Conservation (phyloP, 2,888 invertebrate genomes). For the Drymonia ruficornis region DNA sequence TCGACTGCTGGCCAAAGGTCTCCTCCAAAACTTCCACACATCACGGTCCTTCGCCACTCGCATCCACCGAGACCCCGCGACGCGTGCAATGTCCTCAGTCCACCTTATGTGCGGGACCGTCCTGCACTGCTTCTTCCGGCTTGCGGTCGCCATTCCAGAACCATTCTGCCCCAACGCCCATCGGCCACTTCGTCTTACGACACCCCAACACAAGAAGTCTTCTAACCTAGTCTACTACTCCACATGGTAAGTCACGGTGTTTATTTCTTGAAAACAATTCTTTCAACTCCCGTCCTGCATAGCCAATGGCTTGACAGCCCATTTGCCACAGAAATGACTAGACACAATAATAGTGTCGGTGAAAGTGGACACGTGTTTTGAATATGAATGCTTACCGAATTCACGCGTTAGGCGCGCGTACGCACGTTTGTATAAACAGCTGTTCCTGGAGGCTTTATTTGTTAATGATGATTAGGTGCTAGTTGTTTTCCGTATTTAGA, state of each 20-base stretch:
- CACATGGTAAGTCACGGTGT: background rate
- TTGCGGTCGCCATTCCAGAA: too few relatives aligned
- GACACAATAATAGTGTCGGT: slow-evolving; percentile 1
- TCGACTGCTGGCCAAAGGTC: too few relatives aligned
- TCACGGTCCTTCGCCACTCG: too few relatives aligned
- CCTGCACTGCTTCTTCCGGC: too few relatives aligned
- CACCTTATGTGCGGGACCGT: too few relatives aligned
- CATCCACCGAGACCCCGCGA: too few relatives aligned
- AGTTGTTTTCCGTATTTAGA: background rate
- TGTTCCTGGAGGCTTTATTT: background rate
- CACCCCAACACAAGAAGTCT: background rate
- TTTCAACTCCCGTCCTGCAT: background rate
- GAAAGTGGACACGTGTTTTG: slow-evolving; percentile 18
- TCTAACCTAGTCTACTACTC: background rate
- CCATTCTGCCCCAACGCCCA: too few relatives aligned
- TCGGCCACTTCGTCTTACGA: background rate
- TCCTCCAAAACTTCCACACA: too few relatives aligned
- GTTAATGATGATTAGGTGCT: background rate
- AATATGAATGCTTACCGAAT: slow-evolving; percentile 14
- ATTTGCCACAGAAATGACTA: slow-evolving; percentile 3
- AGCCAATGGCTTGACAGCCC: background rate
- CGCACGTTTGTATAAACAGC: background rate
- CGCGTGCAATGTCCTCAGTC: too few relatives aligned
- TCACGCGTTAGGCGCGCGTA: slow-evolving; percentile 6
- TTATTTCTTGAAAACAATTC: background rate